Conservation (phyloP, 2,888 invertebrate species). For the Nymphalis c-album region DNA sequence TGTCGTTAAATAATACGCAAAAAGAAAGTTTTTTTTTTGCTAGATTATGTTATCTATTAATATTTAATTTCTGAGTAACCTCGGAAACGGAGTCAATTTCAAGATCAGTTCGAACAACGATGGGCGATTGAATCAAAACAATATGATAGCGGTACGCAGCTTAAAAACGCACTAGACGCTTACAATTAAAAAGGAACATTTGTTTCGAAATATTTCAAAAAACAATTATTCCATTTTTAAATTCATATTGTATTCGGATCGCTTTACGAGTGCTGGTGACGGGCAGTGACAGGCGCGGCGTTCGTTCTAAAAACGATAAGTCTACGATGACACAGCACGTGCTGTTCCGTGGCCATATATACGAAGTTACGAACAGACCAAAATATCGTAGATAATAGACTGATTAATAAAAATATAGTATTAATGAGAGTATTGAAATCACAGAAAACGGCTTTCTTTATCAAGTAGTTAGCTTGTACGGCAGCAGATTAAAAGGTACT, state of each 20-base stretch:
- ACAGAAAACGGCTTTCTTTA: too few relatives aligned
- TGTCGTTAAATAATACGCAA: too few relatives aligned
- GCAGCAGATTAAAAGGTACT: too few relatives aligned
- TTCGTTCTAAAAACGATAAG: slow-evolving; percentile 52
- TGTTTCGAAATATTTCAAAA: slow-evolving; percentile 36
- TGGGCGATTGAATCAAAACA: slow-evolving; percentile 31
- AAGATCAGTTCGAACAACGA: slow-evolving; percentile 19
- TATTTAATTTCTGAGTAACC: neutral
- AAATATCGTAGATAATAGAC: slow-evolving; percentile 31
- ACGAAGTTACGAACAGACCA: slow-evolving; percentile 18
- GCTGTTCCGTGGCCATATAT: slow-evolving; percentile 49
- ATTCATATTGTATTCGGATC: slow-evolving; percentile 45
- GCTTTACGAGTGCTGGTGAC: slow-evolving; percentile 46
- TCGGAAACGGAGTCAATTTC: slow-evolving; percentile 5
- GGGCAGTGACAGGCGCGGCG: slow-evolving; percentile 58
- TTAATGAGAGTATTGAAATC: neutral
- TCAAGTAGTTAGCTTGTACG: too few relatives aligned
- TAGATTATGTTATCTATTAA: neutral
- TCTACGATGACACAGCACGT: slow-evolving; percentile 61
- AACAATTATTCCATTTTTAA: slow-evolving; percentile 46
- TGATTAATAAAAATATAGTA: slow-evolving; percentile 18
- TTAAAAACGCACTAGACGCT: slow-evolving; percentile 29
- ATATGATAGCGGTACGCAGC: slow-evolving; percentile 31
- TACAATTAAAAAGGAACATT: slow-evolving; percentile 31
- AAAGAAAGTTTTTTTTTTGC: too few relatives aligned